Conservation (phyloP, 2,797 vertebrate genomes). For the Poecilia wingei region DNA sequence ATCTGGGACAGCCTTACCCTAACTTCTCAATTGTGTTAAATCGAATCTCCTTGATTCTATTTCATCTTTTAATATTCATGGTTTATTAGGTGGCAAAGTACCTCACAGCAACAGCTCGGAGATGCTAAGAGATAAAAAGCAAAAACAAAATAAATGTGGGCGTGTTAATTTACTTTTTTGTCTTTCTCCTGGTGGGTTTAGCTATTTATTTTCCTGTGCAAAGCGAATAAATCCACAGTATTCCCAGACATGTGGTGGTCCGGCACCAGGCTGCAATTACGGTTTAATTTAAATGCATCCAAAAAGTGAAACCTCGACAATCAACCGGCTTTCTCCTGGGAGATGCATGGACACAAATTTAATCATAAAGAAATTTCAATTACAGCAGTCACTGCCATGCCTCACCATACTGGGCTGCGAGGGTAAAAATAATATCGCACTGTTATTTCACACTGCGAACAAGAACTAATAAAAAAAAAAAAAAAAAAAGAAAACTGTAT, state of each 20-base stretch:
- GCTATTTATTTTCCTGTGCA: conserved; percentile 43
- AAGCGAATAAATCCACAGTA: conserved; percentile 15
- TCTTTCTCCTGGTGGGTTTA: conserved; percentile 43
- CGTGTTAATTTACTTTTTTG: not conserved
- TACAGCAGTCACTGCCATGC: conserved; percentile 45
- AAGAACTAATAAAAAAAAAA: conserved; percentile 45
- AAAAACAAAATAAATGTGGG: not conserved
- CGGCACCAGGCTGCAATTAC: conserved; percentile 35
- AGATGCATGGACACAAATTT: conserved; percentile 63
- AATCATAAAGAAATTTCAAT: conserved; percentile 76
- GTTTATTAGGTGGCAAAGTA: conserved; percentile 35
- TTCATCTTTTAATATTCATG: conserved; percentile 52
- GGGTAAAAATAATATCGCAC: conserved; percentile 61
- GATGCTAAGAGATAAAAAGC: not conserved
- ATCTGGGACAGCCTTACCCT: not conserved
- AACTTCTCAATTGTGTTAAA: not conserved
- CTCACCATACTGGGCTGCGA: conserved; percentile 37
- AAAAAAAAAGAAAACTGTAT: conserved; percentile 33
- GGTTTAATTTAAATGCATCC: conserved; percentile 63
- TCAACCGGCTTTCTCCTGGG: conserved; percentile 48
- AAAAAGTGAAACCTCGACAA: conserved; percentile 36
- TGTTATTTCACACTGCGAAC: conserved; percentile 60
- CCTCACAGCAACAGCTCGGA: conserved; percentile 10
- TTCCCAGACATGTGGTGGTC: conserved; percentile 28
- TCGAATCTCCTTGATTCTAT: conserved; percentile 49